Evolutionary conservation across 2,797 vertebrate species (phyloP).

Genomic region (Sylvia borin): DNA sequence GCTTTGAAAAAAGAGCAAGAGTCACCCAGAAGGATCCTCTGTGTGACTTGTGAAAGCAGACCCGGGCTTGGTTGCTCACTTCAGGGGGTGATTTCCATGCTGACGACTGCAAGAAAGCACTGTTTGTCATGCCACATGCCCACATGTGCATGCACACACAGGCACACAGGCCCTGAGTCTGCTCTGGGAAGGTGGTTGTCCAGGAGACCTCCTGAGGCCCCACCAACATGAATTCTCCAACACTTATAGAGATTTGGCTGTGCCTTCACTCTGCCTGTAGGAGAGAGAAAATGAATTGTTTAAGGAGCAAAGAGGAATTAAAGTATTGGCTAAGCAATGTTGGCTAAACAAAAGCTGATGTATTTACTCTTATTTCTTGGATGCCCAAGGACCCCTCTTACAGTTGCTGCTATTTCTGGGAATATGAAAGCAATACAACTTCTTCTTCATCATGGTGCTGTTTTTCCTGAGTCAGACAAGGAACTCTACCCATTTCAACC

Average conservation of each 20-base stretch:
- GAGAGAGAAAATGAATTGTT: neutral
- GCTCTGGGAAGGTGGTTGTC: neutral
- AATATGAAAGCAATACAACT: neutral
- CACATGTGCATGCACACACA: rapidly evolving
- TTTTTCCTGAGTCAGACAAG: neutral
- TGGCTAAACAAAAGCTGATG: neutral
- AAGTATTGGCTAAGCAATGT: neutral
- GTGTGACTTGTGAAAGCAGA: neutral
- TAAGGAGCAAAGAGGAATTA: neutral
- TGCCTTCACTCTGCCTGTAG: neutral
- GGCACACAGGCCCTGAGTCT: neutral
- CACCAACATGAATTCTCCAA: neutral
- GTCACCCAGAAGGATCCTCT: rapidly evolving
- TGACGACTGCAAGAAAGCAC: neutral
- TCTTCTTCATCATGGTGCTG: neutral
- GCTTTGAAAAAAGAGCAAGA: neutral
- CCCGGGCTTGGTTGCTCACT: rapidly evolving
- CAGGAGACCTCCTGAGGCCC: neutral
- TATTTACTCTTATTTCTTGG: neutral
- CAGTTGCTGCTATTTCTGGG: rapidly evolving
- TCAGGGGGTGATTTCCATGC: neutral
- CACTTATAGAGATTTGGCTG: neutral
- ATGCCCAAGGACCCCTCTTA: neutral
- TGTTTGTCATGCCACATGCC: rapidly evolving
- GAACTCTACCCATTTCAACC: rapidly evolving